Conservation (phyloP, 1,140 invertebrate species). For the Drosophila bipectinata region DNA sequence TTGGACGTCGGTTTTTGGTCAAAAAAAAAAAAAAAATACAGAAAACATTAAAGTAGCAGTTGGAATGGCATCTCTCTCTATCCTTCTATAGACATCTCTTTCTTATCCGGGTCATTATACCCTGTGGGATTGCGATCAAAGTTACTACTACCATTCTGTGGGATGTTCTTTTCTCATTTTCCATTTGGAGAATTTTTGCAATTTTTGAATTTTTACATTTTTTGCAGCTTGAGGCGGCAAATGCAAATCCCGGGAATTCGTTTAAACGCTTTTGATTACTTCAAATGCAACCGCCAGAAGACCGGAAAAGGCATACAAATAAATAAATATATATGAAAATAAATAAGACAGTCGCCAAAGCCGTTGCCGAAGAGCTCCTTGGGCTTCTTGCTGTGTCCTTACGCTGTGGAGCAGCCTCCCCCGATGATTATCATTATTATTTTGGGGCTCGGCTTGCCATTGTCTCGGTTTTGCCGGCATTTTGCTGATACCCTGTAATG, state of each 20-base stretch:
- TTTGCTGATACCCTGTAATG: slow-evolving; percentile 10
- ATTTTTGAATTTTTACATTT: background rate
- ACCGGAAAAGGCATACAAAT: slow-evolving; percentile 31
- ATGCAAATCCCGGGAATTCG: slow-evolving; percentile 71
- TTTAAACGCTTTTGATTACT: slow-evolving; percentile 76
- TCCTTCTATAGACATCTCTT: background rate
- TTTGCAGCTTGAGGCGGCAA: slow-evolving; percentile 26
- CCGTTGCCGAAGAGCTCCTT: background rate
- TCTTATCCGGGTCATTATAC: slow-evolving; percentile 18
- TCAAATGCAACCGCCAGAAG: slow-evolving; percentile 46
- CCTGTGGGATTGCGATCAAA: slow-evolving; percentile 11
- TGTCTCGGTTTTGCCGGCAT: slow-evolving; percentile 33
- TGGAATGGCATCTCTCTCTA: background rate
- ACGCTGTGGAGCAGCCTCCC: background rate
- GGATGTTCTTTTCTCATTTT: background rate
- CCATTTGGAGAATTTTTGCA: background rate
- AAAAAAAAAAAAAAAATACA: background rate
- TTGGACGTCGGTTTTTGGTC: slow-evolving; percentile 7
- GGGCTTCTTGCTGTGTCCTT: background rate
- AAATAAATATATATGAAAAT: slow-evolving; percentile 60
- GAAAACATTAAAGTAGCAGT: background rate
- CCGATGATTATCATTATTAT: slow-evolving; percentile 61
- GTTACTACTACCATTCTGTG: slow-evolving; percentile 1
- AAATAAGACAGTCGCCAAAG: slow-evolving; percentile 13
- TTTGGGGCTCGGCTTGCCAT: slow-evolving; percentile 60